Base-by-base conservation (phyloP, 2,113 vertebrate genomes). In the Marmota monax region DNA sequence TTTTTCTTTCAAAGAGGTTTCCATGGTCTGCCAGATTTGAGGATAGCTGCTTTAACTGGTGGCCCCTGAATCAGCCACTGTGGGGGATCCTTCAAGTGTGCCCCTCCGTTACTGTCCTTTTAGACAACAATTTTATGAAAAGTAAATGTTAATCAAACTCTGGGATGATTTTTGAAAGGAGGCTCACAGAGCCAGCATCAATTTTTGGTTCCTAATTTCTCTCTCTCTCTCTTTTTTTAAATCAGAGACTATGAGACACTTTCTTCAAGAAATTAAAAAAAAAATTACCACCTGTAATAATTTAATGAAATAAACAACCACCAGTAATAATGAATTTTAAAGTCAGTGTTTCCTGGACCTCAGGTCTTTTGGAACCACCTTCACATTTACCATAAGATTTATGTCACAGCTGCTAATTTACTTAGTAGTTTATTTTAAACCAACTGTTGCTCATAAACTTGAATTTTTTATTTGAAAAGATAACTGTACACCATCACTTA, bases 231-330 rank as follows among this genome's bases (percentile, higher is more conserved):
- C 56, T 70, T 88, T 84, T 73, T 88, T 63, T 22, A 6, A 58
- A 48, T 51, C 48, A 88, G 37, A 58, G 65, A 74, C 42, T 18
- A 14, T 51, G 34, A 92, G 88, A 79, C 29, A 22, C 53, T 67
- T 74, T 74, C 65, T 80, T 93, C 73, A 80, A 87, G 72, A 88
- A 88, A 39, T 39, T 90, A 9, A 17, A 58, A 58, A 58, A 58
- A 58, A 91, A 80, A 61, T 79, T 72, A 76, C 67, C 25, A 86
- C 34, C 73, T 74, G 58, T 67, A 74, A 93, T 61, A 90, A 90
- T 74, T 90, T 65, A 7, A 58, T 58, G 56, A 58, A 22, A 58
- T 58, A 58, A 58, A 58, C 56, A 58, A 58, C 56, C 56, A 58
- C 18, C 56, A 58, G 56, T 22, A 58, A 58, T 58, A 56, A 67